Conservation (phyloP, 2,113 vertebrate genomes). For the Ictalurus furcatus region DNA sequence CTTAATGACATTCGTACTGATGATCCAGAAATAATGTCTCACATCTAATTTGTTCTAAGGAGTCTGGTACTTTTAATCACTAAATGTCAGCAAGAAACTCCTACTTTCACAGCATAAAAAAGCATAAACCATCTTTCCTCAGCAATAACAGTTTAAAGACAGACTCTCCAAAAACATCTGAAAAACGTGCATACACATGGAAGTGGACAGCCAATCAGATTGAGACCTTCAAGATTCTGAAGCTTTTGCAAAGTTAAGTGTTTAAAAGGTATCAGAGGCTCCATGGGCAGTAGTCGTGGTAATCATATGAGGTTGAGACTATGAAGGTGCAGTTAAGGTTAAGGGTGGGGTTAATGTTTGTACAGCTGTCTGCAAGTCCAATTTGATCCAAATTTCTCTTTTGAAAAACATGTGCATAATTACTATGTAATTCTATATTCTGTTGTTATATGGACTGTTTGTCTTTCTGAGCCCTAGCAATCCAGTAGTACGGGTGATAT, state of each 20-base stretch:
- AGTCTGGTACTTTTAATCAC: too few relatives aligned
- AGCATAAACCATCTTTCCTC: too few relatives aligned
- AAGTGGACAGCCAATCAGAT: background rate
- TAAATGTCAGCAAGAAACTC: too few relatives aligned
- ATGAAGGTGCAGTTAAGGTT: background rate
- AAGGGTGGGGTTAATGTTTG: background rate
- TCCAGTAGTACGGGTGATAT: background rate
- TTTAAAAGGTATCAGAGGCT: background rate
- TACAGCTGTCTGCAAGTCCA: background rate
- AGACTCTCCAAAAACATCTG: too few relatives aligned
- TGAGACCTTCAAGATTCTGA: background rate
- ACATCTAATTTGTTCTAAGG: too few relatives aligned
- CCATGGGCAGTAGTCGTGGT: background rate
- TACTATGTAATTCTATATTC: background rate
- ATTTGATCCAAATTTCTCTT: background rate
- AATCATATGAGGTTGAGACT: background rate
- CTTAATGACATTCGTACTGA: too few relatives aligned
- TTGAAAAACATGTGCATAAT: background rate
- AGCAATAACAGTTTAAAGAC: too few relatives aligned
- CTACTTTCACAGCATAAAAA: too few relatives aligned
- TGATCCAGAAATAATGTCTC: too few relatives aligned
- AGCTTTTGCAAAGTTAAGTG: background rate
- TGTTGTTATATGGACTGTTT: background rate
- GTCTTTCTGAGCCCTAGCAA: background rate
- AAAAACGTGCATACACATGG: background rate